These are phyloP conservation scores for Macaca mulatta DNA, from an alignment of 2,113 vertebrate species.

Conservation along the genomic window DNA sequence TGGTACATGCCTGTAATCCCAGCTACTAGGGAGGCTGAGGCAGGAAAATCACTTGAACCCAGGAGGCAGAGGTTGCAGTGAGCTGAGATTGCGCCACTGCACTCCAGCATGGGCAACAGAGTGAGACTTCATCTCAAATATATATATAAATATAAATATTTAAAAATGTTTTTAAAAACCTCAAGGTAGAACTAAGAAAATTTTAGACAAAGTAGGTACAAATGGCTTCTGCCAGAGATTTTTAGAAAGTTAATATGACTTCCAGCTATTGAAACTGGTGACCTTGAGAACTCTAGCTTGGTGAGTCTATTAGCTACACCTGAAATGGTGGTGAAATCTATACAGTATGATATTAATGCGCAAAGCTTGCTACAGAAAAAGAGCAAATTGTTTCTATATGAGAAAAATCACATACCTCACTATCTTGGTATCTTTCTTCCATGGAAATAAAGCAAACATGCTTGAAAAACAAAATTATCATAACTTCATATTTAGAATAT, in stretches of 20 bases:
- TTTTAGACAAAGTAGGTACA: background rate
- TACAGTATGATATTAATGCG: background rate
- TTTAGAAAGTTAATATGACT: background rate
- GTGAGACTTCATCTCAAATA: too few species aligned
- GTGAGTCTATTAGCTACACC: background rate
- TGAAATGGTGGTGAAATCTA: background rate
- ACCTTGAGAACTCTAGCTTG: background rate
- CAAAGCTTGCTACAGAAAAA: background rate
- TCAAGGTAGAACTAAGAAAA: constrained; percentile 23
- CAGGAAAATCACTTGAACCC: too few species aligned
- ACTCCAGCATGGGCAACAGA: too few species aligned
- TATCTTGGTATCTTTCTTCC: constrained; percentile 12
- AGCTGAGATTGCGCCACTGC: too few species aligned
- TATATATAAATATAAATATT: too few species aligned
- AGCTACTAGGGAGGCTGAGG: too few species aligned
- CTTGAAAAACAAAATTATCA: background rate
- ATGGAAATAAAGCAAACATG: background rate
- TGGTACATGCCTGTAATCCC: too few species aligned
- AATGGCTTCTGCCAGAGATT: background rate
- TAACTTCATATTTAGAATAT: constrained; percentile 15
- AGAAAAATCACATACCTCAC: background rate
- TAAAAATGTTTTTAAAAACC: background rate
- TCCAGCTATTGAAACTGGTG: background rate
- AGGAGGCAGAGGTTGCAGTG: too few species aligned
- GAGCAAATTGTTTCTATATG: background rate